These are phyloP conservation scores for Hyperopisus bebe DNA, from an alignment of 2,113 vertebrate species.

Conservation along the genomic window DNA sequence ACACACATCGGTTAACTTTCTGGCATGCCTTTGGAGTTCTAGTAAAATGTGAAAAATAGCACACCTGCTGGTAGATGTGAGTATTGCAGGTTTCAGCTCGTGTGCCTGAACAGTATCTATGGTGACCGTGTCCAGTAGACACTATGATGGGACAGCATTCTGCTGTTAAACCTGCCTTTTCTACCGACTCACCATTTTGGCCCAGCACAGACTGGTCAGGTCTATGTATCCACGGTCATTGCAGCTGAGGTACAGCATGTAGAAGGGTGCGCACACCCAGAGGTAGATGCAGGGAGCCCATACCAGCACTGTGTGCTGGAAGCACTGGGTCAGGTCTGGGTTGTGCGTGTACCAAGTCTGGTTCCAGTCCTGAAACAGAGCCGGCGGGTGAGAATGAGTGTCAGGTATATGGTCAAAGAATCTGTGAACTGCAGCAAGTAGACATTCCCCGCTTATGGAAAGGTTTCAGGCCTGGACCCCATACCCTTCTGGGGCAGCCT, in stretches of 20 bases:
- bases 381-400: background rate
- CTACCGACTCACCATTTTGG: conserved; percentile 45
- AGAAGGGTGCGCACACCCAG: conserved; percentile 51
- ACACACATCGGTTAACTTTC: background rate
- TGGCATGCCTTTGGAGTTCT: background rate
- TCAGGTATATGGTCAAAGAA: background rate
- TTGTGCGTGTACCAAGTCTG: conserved; percentile 56
- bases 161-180: background rate
- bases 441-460: background rate
- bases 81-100: background rate
- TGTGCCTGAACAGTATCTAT: background rate
- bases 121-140: background rate
- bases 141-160: background rate
- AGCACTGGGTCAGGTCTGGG: conserved; percentile 59
- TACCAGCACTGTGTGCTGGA: conserved; percentile 59
- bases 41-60: background rate
- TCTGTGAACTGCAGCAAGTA: background rate
- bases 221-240: conserved; percentile 41
- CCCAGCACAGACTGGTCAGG: conserved; percentile 50
- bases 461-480: background rate
- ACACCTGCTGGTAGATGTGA: background rate
- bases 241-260: conserved; percentile 51
- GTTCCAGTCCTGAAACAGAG: conserved; percentile 57
- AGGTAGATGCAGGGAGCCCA: conserved; percentile 62
- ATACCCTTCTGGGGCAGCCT: background rate